A percentile compares a stretch with the other conserved stretches of the same genome.
Conservation (phyloP, 1,140 invertebrate species). For the Homalodisca vitripennis region DNA sequence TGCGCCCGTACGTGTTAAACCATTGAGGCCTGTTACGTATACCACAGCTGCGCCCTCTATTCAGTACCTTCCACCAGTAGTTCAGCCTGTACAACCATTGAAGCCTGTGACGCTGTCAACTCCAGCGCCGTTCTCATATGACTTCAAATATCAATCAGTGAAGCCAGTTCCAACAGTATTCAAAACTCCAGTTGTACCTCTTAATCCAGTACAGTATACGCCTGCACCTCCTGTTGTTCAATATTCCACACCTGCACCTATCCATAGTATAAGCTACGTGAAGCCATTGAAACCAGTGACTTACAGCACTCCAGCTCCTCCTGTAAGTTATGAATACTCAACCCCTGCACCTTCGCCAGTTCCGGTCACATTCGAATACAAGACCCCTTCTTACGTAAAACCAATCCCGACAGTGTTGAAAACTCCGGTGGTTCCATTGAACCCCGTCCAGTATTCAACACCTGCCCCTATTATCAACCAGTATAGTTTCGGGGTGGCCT, state of each 20-base stretch:
- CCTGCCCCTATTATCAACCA: conserved; percentile 25
- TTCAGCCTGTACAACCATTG: conserved; percentile 41
- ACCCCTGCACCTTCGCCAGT: conserved; percentile 8
- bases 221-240: conserved; percentile 16
- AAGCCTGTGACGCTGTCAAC: not conserved
- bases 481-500: conserved; percentile 6
- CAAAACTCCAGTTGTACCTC: conserved; percentile 34
- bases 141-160: conserved; percentile 32
- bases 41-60: not conserved
- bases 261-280: conserved; percentile 26
- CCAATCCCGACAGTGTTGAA: conserved; percentile 20
- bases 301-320: conserved; percentile 15
- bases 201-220: conserved; percentile 37
- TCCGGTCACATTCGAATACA: conserved; percentile 7
- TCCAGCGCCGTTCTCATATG: conserved; percentile 11
- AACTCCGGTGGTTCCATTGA: conserved; percentile 40
- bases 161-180: conserved; percentile 30
- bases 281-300: conserved; percentile 6
- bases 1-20: conserved; percentile 27
- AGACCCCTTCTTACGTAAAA: conserved; percentile 6
- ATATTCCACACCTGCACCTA: conserved; percentile 27
- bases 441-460: conserved; percentile 40
- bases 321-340: conserved; percentile 26
- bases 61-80: conserved; percentile 37
- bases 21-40: not conserved